phyloP scores from a whole-genome alignment of 2,797 vertebrate genomes.

The Austrolebias charrua region DNA sequence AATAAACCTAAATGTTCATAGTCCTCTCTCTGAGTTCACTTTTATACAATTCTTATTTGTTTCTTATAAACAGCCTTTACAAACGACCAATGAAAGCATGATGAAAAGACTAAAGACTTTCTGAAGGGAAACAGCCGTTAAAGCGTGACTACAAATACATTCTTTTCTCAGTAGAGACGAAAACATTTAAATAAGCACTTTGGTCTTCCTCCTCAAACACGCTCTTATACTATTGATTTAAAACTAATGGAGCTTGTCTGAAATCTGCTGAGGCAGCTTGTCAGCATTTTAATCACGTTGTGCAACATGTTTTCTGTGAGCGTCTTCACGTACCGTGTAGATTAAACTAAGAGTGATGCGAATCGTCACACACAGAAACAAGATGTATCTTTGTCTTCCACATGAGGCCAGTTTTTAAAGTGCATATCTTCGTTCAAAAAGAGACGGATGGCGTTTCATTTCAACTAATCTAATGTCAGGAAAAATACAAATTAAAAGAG shows the following conservation, averaged over 20 bases:
- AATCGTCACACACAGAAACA: slow-evolving; percentile 30
- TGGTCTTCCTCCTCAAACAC: slow-evolving; percentile 85
- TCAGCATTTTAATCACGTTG: slow-evolving; percentile 27
- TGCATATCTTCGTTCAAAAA: slow-evolving; percentile 78
- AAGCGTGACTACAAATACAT: slow-evolving; percentile 80
- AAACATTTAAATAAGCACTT: slow-evolving; percentile 85
- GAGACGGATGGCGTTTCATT: slow-evolving; percentile 30
- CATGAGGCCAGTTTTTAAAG: slow-evolving; percentile 79
- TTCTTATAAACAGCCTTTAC: slow-evolving; percentile 51
- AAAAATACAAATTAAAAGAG: not conserved
- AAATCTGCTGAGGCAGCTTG: slow-evolving; percentile 14
- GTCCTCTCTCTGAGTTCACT: slow-evolving; percentile 41
- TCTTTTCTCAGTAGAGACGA: slow-evolving; percentile 75
- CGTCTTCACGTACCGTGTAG: slow-evolving; percentile 40
- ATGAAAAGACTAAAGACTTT: slow-evolving; percentile 38
- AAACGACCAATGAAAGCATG: slow-evolving; percentile 40
- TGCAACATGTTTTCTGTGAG: slow-evolving; percentile 9
- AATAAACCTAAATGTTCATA: slow-evolving; percentile 40
- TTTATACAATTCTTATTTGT: slow-evolving; percentile 53
- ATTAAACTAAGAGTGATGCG: slow-evolving; percentile 12
- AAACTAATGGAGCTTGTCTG: slow-evolving; percentile 17
- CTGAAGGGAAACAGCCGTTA: slow-evolving; percentile 73
- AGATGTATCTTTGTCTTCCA: slow-evolving; percentile 47
- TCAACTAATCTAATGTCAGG: not conserved
- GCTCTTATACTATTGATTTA: slow-evolving; percentile 24